Evolutionary conservation across 2,888 invertebrate genomes (phyloP).

Genomic region (Agrochola lota): DNA sequence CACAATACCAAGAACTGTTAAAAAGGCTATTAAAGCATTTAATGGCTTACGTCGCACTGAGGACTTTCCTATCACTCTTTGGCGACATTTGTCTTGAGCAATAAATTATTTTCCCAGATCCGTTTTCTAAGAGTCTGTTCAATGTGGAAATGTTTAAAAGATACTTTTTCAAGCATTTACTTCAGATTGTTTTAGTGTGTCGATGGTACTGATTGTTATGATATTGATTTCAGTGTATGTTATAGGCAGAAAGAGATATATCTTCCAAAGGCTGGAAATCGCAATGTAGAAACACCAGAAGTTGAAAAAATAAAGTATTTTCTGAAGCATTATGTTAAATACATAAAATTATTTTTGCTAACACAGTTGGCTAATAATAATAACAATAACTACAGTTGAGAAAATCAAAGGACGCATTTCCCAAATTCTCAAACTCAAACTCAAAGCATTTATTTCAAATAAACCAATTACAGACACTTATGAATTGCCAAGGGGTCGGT

Average conservation of each 20-base stretch:
- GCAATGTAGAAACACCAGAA: background rate
- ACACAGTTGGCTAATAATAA: background rate
- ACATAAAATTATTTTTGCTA: too few species aligned
- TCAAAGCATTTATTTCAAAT: too few species aligned
- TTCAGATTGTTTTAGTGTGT: too few species aligned
- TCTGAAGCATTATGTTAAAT: background rate
- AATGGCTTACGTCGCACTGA: background rate
- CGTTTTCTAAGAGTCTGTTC: background rate
- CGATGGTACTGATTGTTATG: background rate
- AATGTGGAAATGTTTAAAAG: background rate
- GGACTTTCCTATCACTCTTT: constrained; percentile 27
- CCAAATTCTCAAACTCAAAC: too few species aligned
- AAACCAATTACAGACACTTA: too few species aligned
- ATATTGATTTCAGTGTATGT: background rate
- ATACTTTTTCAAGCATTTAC: background rate
- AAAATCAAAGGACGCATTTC: too few species aligned
- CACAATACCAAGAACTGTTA: constrained; percentile 28
- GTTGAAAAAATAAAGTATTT: too few species aligned
- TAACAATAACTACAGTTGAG: too few species aligned
- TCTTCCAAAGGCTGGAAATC: background rate
- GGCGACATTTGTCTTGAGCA: constrained; percentile 21
- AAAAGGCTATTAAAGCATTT: constrained; percentile 23
- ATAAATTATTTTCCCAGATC: constrained; percentile 18
- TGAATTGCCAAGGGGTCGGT: too few species aligned
- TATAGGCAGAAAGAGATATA: background rate